These are phyloP conservation scores for Solenopsis invicta DNA, from an alignment of 1,140 invertebrate species.

Conservation along the genomic window DNA sequence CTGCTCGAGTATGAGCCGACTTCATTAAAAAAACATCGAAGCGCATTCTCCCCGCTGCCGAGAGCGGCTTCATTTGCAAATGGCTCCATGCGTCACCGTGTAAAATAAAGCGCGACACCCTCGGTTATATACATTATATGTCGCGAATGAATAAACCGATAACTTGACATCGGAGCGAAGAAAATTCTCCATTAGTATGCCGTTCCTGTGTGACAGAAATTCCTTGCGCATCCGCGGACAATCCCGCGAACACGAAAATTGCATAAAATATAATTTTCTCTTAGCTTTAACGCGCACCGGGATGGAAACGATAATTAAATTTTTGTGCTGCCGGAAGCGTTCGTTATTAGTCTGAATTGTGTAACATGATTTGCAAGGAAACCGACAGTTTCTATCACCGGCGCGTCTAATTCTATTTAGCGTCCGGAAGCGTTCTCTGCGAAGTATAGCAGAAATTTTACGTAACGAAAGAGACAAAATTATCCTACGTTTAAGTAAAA, in stretches of 20 bases:
- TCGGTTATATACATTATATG: conserved; percentile 24
- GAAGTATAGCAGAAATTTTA: not conserved
- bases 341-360: conserved; percentile 40
- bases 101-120: conserved; percentile 68
- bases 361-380: conserved; percentile 20
- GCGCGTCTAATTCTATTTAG: not conserved
- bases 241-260: conserved; percentile 12
- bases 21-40: conserved; percentile 79
- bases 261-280: conserved; percentile 49
- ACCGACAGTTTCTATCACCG: not conserved
- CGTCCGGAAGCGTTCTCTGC: not conserved
- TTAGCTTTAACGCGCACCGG: conserved; percentile 27
- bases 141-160: conserved; percentile 36
- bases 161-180: conserved; percentile 9
- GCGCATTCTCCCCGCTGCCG: conserved; percentile 73
- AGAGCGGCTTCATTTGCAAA: conserved; percentile 77
- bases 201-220: not conserved
- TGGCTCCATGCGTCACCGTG: conserved; percentile 74
- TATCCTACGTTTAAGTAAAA: conserved; percentile 7
- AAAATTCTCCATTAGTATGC: conserved; percentile 39
- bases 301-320: conserved; percentile 41
- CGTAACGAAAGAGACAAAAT: not conserved
- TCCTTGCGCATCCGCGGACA: conserved; percentile 39
- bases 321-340: not conserved
- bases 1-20: conserved; percentile 42